Percentiles rank a stretch among this genome's conserved stretches.
These are phyloP conservation scores for Dione juno DNA, from an alignment of 2,888 invertebrate genomes.

Conservation along the genomic window DNA sequence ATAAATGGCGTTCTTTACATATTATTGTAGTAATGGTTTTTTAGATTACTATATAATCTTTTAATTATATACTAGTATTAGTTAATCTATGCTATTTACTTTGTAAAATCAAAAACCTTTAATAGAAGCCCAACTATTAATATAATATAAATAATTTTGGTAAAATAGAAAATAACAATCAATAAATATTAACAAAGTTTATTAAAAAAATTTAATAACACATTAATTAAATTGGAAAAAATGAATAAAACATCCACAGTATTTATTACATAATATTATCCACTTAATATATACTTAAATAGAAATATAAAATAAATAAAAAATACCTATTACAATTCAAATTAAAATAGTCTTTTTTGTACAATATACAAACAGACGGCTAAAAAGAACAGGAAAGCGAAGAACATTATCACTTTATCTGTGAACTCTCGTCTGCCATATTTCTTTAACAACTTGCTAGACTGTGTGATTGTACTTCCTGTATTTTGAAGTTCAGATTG, in stretches of 20 bases:
- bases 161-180: too few relatives aligned
- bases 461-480: slow-evolving; percentile 93
- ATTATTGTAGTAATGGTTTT: too few relatives aligned
- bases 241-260: not conserved
- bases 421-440: slow-evolving; percentile 97
- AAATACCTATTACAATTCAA: slow-evolving; percentile 28
- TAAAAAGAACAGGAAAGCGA: slow-evolving; percentile 94
- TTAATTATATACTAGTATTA: too few relatives aligned
- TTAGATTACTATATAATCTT: too few relatives aligned
- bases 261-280: not conserved
- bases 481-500: slow-evolving; percentile 93
- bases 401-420: slow-evolving; percentile 94
- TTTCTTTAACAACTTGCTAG: slow-evolving; percentile 95
- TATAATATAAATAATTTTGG: too few relatives aligned
- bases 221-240: not conserved
- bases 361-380: slow-evolving; percentile 96
- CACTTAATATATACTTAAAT: slow-evolving; percentile 15
- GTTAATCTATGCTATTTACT: too few relatives aligned
- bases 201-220: not conserved
- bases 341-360: slow-evolving; percentile 92
- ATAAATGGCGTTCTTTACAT: too few relatives aligned
- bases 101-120: too few relatives aligned
- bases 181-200: not conserved
- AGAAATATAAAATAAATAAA: slow-evolving; percentile 27
- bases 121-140: too few relatives aligned